Evolutionary conservation across 2,113 vertebrate species (phyloP).

Genomic region (Vombatus ursinus): DNA sequence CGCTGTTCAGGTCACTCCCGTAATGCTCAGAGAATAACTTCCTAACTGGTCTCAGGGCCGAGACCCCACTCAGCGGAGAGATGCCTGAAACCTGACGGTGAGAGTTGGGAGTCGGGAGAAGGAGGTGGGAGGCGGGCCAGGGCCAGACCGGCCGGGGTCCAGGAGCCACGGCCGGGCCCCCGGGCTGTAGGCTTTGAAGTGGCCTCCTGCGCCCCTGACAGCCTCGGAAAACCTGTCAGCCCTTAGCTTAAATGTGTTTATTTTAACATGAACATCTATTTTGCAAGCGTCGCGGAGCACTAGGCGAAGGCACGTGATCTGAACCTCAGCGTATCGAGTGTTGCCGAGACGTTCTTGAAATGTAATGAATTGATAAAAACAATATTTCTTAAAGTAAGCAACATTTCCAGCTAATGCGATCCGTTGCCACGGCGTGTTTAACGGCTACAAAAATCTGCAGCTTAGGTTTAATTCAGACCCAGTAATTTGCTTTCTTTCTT

Average conservation of each 20-base stretch:
- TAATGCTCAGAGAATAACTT: neutral
- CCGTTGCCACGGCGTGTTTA: neutral
- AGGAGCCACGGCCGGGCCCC: neutral
- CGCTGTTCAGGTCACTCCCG: neutral
- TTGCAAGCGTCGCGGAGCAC: neutral
- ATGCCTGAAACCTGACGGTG: neutral
- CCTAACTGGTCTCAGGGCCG: neutral
- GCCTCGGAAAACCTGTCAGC: neutral
- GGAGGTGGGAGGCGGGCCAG: neutral
- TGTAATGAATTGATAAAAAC: slow-evolving; percentile 22
- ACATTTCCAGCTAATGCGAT: slow-evolving; percentile 3
- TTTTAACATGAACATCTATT: neutral
- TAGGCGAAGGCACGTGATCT: neutral
- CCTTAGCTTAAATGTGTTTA: neutral
- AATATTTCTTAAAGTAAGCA: slow-evolving; percentile 14
- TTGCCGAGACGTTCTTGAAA: neutral
- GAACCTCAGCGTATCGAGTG: neutral
- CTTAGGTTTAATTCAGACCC: slow-evolving; percentile 8
- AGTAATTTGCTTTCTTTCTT: slow-evolving; percentile 57
- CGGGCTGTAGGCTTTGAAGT: neutral
- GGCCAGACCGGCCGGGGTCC: neutral
- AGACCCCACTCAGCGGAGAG: neutral
- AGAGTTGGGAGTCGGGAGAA: neutral
- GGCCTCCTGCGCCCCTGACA: neutral
- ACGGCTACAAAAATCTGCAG: slow-evolving; percentile 5